phyloP scores from a whole-genome alignment of 2,888 invertebrate genomes.

The Lymantria monacha region DNA sequence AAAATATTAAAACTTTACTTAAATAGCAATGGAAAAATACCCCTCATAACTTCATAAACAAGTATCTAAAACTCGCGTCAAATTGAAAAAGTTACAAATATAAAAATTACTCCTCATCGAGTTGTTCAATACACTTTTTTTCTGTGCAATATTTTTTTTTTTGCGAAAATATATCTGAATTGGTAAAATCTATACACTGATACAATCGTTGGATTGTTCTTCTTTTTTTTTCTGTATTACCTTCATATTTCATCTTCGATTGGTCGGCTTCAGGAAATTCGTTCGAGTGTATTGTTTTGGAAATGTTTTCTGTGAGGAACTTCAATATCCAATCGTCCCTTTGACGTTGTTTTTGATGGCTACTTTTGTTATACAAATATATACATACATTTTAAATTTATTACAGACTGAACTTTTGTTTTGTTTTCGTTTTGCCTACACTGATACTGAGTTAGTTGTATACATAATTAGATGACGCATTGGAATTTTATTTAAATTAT shows the following conservation, averaged over 20 bases:
- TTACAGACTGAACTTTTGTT: neutral
- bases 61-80: slow-evolving; percentile 22
- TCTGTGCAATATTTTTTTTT: slow-evolving; percentile 7
- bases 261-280: slow-evolving; percentile 23
- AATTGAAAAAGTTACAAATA: slow-evolving; percentile 33
- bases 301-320: slow-evolving; percentile 22
- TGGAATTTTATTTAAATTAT: too few relatives aligned
- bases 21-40: neutral
- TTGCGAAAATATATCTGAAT: slow-evolving; percentile 13
- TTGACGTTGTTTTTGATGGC: slow-evolving; percentile 6
- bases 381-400: too few relatives aligned
- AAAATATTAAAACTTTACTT: neutral
- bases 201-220: slow-evolving; percentile 24
- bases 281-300: slow-evolving; percentile 23
- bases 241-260: slow-evolving; percentile 31
- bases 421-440: neutral
- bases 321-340: slow-evolving; percentile 10
- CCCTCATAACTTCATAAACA: slow-evolving; percentile 18
- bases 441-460: too few relatives aligned
- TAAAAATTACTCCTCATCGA: slow-evolving; percentile 22
- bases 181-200: slow-evolving; percentile 10
- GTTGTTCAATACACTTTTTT: slow-evolving; percentile 15
- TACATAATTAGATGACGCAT: too few relatives aligned
- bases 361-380: neutral
- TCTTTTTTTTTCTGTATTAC: slow-evolving; percentile 26